A percentile compares a stretch with the other conserved stretches of the same genome.
Conservation (phyloP, 2,888 invertebrate genomes). For the Epirrhoe alternata region DNA sequence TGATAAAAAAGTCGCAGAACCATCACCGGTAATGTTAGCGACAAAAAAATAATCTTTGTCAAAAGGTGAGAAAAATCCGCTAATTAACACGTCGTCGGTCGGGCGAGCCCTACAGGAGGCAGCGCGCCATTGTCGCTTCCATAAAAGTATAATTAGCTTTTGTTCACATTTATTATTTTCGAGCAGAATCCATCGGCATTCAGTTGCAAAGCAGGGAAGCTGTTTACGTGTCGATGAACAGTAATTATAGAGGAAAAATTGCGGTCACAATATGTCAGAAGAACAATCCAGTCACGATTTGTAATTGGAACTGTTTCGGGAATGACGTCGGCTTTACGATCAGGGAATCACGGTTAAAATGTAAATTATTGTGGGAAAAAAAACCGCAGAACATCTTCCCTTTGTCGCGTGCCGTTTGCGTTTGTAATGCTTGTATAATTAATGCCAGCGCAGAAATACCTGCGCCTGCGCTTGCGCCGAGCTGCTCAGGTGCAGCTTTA, state of each 20-base stretch:
- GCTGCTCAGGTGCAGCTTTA: slow-evolving; percentile 80
- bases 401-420: slow-evolving; percentile 62
- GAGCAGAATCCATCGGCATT: slow-evolving; percentile 63
- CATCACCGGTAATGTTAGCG: slow-evolving; percentile 44
- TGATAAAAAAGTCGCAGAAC: slow-evolving; percentile 49
- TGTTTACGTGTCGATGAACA: slow-evolving; percentile 75
- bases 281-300: slow-evolving; percentile 66
- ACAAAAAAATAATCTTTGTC: slow-evolving; percentile 69
- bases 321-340: slow-evolving; percentile 38
- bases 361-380: slow-evolving; percentile 59
- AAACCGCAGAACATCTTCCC: slow-evolving; percentile 54
- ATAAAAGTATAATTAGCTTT: slow-evolving; percentile 79
- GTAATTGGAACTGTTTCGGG: slow-evolving; percentile 62
- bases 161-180: slow-evolving; percentile 76
- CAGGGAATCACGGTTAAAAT: slow-evolving; percentile 49
- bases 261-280: slow-evolving; percentile 62
- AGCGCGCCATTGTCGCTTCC: slow-evolving; percentile 64
- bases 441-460: slow-evolving; percentile 65
- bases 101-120: slow-evolving; percentile 62
- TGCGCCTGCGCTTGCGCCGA: slow-evolving; percentile 59
- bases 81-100: slow-evolving; percentile 74
- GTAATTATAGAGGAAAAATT: slow-evolving; percentile 66
- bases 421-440: slow-evolving; percentile 69
- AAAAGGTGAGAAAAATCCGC: slow-evolving; percentile 80
- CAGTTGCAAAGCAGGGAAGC: slow-evolving; percentile 71